Evolutionary conservation across 2,888 invertebrate genomes (phyloP).

Genomic region (Microctonus aethiopoides): DNA sequence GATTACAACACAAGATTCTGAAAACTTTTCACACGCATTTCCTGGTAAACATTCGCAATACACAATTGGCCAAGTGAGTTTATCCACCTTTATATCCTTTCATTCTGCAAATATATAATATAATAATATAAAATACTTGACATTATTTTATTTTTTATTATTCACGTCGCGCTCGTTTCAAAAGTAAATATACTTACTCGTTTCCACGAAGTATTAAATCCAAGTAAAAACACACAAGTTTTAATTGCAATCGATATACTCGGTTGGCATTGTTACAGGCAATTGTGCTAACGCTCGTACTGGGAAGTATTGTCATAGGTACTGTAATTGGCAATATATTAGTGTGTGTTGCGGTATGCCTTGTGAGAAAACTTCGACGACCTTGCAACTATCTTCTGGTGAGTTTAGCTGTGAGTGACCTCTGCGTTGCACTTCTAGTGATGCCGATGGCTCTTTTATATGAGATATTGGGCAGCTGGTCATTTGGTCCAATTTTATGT

Average conservation of each 20-base stretch:
- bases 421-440: conserved; percentile 94
- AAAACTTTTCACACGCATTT: conserved; percentile 58
- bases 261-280: conserved; percentile 61
- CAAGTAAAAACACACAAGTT: background rate
- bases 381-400: conserved; percentile 93
- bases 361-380: conserved; percentile 89
- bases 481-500: conserved; percentile 90
- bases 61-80: conserved; percentile 61
- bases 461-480: conserved; percentile 93
- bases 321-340: conserved; percentile 91
- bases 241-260: conserved; percentile 13
- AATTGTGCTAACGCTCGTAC: conserved; percentile 78
- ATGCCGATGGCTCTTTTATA: conserved; percentile 98
- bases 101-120: background rate
- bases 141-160: background rate
- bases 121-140: background rate
- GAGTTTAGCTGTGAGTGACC: conserved; percentile 94
- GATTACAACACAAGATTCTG: conserved; percentile 51
- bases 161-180: too few relatives aligned
- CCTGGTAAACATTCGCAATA: conserved; percentile 66
- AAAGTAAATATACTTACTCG: too few relatives aligned
- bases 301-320: conserved; percentile 81
- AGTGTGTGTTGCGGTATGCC: conserved; percentile 94
- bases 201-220: too few relatives aligned
- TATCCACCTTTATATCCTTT: background rate